Evolutionary conservation across 2,797 vertebrate species (phyloP), one percentile per base, ranked within the genome.

Genomic region (Heliangelus exortis): DNA sequence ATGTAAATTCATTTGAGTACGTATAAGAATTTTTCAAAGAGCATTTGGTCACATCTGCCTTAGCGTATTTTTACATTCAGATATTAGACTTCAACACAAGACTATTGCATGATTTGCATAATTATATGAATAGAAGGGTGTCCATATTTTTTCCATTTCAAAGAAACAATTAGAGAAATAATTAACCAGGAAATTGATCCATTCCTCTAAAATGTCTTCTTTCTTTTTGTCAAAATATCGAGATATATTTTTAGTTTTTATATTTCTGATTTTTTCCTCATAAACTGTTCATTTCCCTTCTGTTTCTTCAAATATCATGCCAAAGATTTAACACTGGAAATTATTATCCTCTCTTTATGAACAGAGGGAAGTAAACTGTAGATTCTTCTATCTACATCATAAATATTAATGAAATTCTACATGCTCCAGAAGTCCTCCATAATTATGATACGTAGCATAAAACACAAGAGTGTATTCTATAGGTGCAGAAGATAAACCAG

Each of bases 11-110:
- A 54, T 65, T 26, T 33, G 26, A 61, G 7, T 68, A 55, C 22
- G 88, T 94, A 66, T 34, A 15, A 84, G 34, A 67, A 26, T 59
- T 92, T 75, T 94, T 67, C 88, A 87, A 90, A 66, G 10, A 58
- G 6, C 51, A 28, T 51, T 92, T 92, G 65, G 72, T 91, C 69
- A 75, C 41, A 77, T 90, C 67, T 91, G 59, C 62, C 59, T 75
- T 65, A 63, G 47, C 25, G 71, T 78, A 91, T 78, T 79, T 92
- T 91, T 20, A 34, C 68, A 65, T 80, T 92, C 50, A 80, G 61
- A 92, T 74, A 10, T 43, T 77, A 68, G 65, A 83, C 84, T 88
- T 91, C 48, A 94, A 62, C 17, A 85, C 3, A 63, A 78, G 28
- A 6, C 9, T 31, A 29, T 72, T 85, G 41, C 85, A 29, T 47